phyloP scores from a whole-genome alignment of 2,888 invertebrate species.

The Hemaris fuciformis region DNA sequence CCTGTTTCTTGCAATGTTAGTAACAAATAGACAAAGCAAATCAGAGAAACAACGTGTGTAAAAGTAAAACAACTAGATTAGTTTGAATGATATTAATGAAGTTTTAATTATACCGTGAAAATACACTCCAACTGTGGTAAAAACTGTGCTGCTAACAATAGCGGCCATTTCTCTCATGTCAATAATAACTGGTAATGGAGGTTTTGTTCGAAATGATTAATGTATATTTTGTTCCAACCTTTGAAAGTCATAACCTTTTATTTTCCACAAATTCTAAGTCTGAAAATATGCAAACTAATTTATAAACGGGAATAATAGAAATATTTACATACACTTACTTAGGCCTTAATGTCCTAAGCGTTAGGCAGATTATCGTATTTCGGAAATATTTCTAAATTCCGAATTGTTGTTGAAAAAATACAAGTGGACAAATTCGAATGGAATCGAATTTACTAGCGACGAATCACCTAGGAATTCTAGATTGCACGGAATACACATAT shows the following conservation, averaged over 20 bases:
- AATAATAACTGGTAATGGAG: not conserved
- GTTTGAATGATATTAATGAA: not conserved
- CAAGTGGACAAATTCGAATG: too few species aligned
- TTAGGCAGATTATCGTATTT: too few species aligned
- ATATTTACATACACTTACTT: not conserved
- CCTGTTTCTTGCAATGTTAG: not conserved
- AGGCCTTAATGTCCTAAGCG: not conserved
- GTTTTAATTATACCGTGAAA: not conserved
- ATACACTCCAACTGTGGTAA: not conserved
- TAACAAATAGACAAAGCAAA: not conserved
- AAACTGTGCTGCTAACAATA: not conserved
- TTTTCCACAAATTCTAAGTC: not conserved
- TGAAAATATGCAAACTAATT: not conserved
- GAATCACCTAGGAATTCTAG: too few species aligned
- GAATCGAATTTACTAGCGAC: too few species aligned
- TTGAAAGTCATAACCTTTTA: not conserved
- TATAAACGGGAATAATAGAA: not conserved
- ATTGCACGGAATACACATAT: too few species aligned
- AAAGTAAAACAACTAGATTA: not conserved
- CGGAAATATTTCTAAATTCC: too few species aligned
- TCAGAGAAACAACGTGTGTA: not conserved
- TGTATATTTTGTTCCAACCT: not conserved
- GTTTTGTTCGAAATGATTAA: not conserved
- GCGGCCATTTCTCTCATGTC: not conserved
- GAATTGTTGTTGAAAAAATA: too few species aligned